A percentile compares a stretch with the other conserved stretches of the same genome.
Conservation (phyloP, 2,113 vertebrate genomes). For the Cisticola juncidis region DNA sequence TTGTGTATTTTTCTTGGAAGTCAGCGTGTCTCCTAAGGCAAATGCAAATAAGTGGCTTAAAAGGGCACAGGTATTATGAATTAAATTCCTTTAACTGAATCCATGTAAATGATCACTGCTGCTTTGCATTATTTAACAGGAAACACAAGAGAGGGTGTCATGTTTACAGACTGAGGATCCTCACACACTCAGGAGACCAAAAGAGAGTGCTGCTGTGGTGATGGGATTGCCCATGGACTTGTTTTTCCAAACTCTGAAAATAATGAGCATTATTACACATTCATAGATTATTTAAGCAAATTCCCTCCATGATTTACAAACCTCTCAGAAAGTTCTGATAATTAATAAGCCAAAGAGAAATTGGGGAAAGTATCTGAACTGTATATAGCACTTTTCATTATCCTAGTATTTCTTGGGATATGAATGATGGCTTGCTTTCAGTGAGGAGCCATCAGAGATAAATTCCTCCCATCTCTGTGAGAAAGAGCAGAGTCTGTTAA, state of each 20-base stretch:
- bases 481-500: neutral
- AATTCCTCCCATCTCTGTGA: neutral
- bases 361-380: neutral
- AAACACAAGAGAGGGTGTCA: neutral
- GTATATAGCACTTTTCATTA: neutral
- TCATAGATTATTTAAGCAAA: constrained; percentile 5
- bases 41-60: neutral
- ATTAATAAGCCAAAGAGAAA: neutral
- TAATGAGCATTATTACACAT: neutral
- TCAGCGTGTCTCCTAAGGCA: neutral
- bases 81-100: neutral
- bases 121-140: neutral
- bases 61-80: neutral
- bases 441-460: neutral
- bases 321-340: neutral
- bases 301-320: neutral
- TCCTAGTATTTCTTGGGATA: neutral
- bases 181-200: neutral
- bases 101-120: neutral
- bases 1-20: neutral
- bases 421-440: neutral
- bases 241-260: neutral
- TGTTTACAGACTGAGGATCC: neutral
- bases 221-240: neutral
- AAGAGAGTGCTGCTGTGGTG: neutral